These are phyloP conservation scores for Ophion ellenae DNA, from an alignment of 2,888 invertebrate genomes.

Conservation along the genomic window DNA sequence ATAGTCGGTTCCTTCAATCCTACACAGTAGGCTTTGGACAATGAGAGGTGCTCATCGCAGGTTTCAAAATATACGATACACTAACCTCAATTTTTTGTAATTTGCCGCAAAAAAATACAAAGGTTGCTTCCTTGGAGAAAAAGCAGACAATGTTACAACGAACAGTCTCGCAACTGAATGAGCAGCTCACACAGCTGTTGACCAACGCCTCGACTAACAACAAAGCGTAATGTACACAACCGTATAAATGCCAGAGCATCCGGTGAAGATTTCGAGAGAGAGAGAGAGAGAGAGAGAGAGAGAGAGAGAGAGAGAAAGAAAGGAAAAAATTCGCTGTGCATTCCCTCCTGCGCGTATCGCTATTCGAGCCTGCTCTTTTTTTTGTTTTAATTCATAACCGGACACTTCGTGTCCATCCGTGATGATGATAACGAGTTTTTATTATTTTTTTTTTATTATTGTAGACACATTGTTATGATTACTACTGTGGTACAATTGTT, in stretches of 20 bases:
- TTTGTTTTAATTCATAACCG: constrained; percentile 35
- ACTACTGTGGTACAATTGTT: constrained; percentile 64
- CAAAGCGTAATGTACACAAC: constrained; percentile 67
- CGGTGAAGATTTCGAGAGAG: constrained; percentile 27
- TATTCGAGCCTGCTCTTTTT: constrained; percentile 49
- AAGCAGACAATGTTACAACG: constrained; percentile 77
- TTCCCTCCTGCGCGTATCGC: constrained; percentile 58
- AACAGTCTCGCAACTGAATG: constrained; percentile 77
- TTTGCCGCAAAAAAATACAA: constrained; percentile 29
- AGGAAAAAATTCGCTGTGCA: constrained; percentile 66
- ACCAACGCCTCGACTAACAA: constrained; percentile 71
- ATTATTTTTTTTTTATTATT: constrained; percentile 49
- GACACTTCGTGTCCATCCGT: constrained; percentile 55
- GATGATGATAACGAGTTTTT: constrained; percentile 66
- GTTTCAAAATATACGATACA: neutral
- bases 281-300: constrained; percentile 15
- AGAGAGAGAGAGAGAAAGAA: constrained; percentile 13
- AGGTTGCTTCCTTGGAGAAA: constrained; percentile 79
- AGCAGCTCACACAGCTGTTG: constrained; percentile 74
- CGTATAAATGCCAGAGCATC: constrained; percentile 24
- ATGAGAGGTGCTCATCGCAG: neutral
- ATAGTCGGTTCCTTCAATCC: neutral
- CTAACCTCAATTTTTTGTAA: constrained; percentile 10
- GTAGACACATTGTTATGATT: constrained; percentile 66
- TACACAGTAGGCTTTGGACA: neutral